Percentiles rank a stretch among this genome's conserved stretches.
Evolutionary conservation across 2,113 vertebrate genomes (phyloP).

Genomic region (Clarias gariepinus): DNA sequence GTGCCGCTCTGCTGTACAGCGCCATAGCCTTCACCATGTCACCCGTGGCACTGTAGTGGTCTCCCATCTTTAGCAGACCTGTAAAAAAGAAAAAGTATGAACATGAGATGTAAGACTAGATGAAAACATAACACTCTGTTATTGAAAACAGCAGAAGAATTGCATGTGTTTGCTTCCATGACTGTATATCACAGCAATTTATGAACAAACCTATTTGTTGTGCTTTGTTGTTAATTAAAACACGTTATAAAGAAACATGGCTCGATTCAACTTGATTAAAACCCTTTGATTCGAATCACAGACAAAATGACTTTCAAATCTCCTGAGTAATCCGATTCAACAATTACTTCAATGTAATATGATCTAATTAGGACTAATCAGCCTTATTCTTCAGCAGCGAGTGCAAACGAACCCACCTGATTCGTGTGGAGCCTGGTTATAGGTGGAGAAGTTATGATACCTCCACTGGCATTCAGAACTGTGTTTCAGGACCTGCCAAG

Average conservation of each 20-base stretch:
- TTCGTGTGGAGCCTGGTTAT: constrained; percentile 81
- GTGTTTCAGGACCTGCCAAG: constrained; percentile 75
- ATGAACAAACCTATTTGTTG: neutral
- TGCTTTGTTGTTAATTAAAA: neutral
- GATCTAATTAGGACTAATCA: neutral
- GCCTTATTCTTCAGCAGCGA: constrained; percentile 22
- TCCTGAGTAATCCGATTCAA: neutral
- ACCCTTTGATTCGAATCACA: too few relatives aligned
- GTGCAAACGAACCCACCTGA: constrained; percentile 75
- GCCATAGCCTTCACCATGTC: constrained; percentile 71
- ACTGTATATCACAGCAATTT: neutral
- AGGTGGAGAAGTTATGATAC: constrained; percentile 88
- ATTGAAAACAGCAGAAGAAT: too few relatives aligned
- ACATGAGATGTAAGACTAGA: too few relatives aligned
- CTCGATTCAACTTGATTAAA: too few relatives aligned
- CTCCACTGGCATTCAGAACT: constrained; percentile 82
- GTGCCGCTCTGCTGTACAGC: constrained; percentile 86
- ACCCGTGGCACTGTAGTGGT: constrained; percentile 80
- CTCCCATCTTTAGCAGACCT: constrained; percentile 93
- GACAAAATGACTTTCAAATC: neutral
- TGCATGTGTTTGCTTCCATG: too few relatives aligned
- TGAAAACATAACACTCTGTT: too few relatives aligned
- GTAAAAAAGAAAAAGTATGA: neutral
- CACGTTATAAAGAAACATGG: neutral
- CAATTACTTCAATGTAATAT: neutral